Evolutionary conservation across 37 sponge, comb jelly and placozoan genomes (phyloP).

Genomic region (Oopsacas minuta): DNA sequence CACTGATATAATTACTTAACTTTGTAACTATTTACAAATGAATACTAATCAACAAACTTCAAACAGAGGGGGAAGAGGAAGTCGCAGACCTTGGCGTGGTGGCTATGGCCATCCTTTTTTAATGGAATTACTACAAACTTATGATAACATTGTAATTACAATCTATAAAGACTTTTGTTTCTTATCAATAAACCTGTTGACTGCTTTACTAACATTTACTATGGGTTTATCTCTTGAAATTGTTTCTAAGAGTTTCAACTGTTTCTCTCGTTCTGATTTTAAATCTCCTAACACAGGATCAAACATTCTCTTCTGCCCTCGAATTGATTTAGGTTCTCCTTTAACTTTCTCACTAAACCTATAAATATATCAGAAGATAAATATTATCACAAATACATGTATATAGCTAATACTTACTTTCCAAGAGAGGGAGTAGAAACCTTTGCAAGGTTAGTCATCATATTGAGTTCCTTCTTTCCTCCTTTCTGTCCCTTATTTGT

Average conservation of each 20-base stretch:
- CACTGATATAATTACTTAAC: too few relatives aligned
- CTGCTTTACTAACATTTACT: conserved; percentile 34
- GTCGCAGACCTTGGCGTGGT: too few relatives aligned
- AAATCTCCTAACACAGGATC: conserved; percentile 48
- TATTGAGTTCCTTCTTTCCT: background rate
- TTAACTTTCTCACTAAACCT: conserved; percentile 11
- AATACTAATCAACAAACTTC: too few relatives aligned
- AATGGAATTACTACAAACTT: too few relatives aligned
- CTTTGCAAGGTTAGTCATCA: conserved; percentile 34
- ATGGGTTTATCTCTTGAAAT: conserved; percentile 36
- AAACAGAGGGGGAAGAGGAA: too few relatives aligned
- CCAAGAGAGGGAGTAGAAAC: conserved; percentile 64
- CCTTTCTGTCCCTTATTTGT: conserved; percentile 37
- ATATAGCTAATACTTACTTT: conserved; percentile 62
- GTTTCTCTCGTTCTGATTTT: conserved; percentile 40
- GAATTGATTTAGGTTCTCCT: conserved; percentile 17
- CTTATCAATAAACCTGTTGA: conserved; percentile 6
- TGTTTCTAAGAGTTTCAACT: conserved; percentile 41
- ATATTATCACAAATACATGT: too few relatives aligned
- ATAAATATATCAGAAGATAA: too few relatives aligned
- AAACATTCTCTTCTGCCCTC: conserved; percentile 27
- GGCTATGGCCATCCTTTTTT: too few relatives aligned
- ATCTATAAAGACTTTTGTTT: background rate
- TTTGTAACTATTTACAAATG: too few relatives aligned
- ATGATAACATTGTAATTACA: too few relatives aligned